A percentile compares a stretch with the other conserved stretches of the same genome.
These are phyloP conservation scores for Clarias pachynema DNA, from an alignment of 2,797 vertebrate genomes.

Conservation along the genomic window DNA sequence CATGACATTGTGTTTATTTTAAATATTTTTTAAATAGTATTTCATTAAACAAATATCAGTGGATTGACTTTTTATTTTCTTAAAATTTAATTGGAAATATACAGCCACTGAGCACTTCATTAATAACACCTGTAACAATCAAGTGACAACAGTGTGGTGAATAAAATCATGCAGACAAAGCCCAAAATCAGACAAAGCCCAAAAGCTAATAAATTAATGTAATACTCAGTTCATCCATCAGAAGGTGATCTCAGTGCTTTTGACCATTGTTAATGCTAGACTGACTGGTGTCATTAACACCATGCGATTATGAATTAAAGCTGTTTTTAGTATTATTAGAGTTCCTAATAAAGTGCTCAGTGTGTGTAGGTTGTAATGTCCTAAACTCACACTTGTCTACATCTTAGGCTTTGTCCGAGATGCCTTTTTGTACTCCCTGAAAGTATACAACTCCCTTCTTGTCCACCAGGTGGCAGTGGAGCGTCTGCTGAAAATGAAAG, in stretches of 20 bases:
- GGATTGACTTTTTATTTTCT: neutral
- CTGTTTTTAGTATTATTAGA: neutral
- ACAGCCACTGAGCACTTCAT: neutral
- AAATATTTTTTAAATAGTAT: neutral
- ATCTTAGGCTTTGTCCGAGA: neutral
- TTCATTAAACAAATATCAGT: neutral
- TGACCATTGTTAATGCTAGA: no score
- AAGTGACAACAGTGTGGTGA: no score
- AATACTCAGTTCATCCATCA: no score
- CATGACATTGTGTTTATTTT: neutral
- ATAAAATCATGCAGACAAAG: no score
- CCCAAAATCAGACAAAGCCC: no score
- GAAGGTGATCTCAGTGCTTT: no score
- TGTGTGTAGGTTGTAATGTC: neutral
- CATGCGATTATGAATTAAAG: neutral
- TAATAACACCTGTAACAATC: neutral
- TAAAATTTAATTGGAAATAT: neutral
- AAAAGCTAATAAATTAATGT: no score
- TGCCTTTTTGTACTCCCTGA: neutral
- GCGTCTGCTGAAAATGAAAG: slow-evolving; percentile 90
- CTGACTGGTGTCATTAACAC: neutral
- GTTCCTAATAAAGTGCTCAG: neutral
- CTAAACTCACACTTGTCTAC: neutral
- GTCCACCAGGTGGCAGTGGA: slow-evolving; percentile 87
- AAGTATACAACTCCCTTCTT: neutral